Evolutionary conservation across 1,140 invertebrate genomes (phyloP).

Genomic region (Monochamus saltuarius): DNA sequence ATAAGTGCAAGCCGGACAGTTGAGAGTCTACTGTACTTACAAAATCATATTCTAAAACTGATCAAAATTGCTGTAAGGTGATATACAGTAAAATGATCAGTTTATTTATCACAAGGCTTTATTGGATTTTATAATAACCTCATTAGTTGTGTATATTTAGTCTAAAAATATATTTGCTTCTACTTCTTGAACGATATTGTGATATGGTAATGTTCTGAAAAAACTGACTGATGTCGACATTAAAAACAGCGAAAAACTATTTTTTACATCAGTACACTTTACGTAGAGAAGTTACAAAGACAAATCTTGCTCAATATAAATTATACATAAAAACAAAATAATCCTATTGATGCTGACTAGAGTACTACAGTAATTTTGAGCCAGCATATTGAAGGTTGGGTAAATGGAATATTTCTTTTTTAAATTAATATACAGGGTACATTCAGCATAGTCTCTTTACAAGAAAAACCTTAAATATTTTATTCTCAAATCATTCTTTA

Average conservation of each 20-base stretch:
- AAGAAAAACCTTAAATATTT: background rate
- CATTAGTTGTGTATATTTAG: background rate
- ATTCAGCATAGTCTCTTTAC: background rate
- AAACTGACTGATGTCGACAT: background rate
- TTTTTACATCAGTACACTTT: slow-evolving; percentile 20
- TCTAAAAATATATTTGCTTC: background rate
- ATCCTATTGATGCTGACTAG: slow-evolving; percentile 39
- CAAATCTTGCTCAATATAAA: slow-evolving; percentile 29
- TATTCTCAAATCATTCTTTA: background rate
- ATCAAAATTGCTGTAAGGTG: slow-evolving; percentile 9
- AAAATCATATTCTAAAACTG: background rate
- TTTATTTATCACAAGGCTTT: background rate
- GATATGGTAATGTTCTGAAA: background rate
- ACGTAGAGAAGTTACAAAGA: slow-evolving; percentile 19
- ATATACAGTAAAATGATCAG: background rate
- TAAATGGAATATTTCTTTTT: slow-evolving; percentile 35
- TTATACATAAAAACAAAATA: slow-evolving; percentile 31
- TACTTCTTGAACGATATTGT: background rate
- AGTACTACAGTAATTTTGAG: slow-evolving; percentile 42
- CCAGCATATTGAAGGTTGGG: slow-evolving; percentile 41
- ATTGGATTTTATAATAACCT: background rate
- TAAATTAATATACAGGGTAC: slow-evolving; percentile 9
- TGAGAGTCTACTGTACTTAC: no score
- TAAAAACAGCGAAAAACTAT: slow-evolving; percentile 12
- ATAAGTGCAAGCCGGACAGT: no score